Base-by-base conservation (phyloP, 2,113 vertebrate genomes). In the Syngnathus typhle region DNA sequence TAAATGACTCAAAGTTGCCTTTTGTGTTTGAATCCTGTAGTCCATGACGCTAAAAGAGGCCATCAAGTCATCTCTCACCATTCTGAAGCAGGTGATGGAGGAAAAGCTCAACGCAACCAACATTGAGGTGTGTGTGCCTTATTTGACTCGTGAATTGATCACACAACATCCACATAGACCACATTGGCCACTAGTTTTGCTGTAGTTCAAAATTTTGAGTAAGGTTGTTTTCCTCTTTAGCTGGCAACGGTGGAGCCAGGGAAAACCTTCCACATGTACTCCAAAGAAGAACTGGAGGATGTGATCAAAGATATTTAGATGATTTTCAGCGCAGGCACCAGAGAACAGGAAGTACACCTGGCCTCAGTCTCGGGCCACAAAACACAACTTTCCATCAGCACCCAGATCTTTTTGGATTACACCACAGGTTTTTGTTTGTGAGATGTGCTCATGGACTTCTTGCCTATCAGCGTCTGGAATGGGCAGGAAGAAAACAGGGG, bases 41-140 rank as follows among this genome's bases (percentile, higher is more conserved):
- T 98, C 97, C 12, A 99, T 99, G 96, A 98, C 96, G n/a, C 90
- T 99, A 91, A 98, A 98, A 88, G 96, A 98, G 64, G 97, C 96
- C 72, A 99, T 98, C 87, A 99, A 98, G 80, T 98, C 96, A 9
- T 98, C 97, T 46, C 94, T 99, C 47, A 95, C 95, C 79, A 99
- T 98, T 81, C 91, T 99, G 73, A 99, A 99, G 70, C 97, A 99
- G 89, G 97, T 99, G 64, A 99, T 99, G 97, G 97, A 99, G 84
- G 97, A 99, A 87, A 99, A 99, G 61, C 91, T 99, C 72, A 99
- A 98, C n/a, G 93, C 97, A 69, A 98, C 94, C 75, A 99, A 99
- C 82, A 98, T 98, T 16, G 97, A 99, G 96, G 97, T 98, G 88
- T 47, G 80, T 60, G 46, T 56, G 39, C 5, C 7, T 60, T 2